phyloP scores from a whole-genome alignment of 1,140 invertebrate species.

The Drosophila nebulosa region DNA sequence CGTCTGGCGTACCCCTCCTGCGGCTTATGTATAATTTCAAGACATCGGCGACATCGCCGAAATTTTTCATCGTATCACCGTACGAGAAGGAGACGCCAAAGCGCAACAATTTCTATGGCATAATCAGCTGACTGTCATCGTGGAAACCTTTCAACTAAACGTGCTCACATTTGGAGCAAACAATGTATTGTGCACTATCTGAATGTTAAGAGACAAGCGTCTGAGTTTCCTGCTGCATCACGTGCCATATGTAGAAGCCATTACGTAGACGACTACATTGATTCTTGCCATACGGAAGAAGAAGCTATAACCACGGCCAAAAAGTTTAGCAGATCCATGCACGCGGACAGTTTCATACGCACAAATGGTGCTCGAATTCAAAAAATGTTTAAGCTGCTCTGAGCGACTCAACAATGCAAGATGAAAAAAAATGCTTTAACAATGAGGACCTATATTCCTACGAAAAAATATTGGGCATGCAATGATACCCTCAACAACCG shows the following conservation, averaged over 20 bases:
- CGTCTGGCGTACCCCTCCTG: not conserved
- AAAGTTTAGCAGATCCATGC: not conserved
- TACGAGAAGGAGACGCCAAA: not conserved
- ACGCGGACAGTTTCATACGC: not conserved
- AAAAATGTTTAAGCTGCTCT: not conserved
- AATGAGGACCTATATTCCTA: not conserved
- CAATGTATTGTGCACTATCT: not conserved
- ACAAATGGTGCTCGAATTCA: constrained; percentile 5
- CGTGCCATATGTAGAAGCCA: not conserved
- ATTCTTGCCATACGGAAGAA: not conserved
- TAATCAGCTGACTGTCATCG: not conserved
- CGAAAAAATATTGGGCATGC: constrained; percentile 7
- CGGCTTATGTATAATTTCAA: not conserved
- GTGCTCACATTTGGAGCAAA: constrained; percentile 6
- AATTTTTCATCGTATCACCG: constrained; percentile 9
- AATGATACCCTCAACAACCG: not conserved
- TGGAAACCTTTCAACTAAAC: not conserved
- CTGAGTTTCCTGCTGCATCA: not conserved
- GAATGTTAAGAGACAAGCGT: not conserved
- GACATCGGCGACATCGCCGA: constrained; percentile 11
- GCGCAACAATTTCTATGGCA: constrained; percentile 8
- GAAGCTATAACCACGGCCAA: not conserved
- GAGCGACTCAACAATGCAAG: not conserved
- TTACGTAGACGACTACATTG: constrained; percentile 13
- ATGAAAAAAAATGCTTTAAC: not conserved